A percentile compares a stretch with the other conserved stretches of the same genome.
Evolutionary conservation across 2,113 vertebrate genomes (phyloP).

Genomic region (Sinocyclocheilus anophthalmus): DNA sequence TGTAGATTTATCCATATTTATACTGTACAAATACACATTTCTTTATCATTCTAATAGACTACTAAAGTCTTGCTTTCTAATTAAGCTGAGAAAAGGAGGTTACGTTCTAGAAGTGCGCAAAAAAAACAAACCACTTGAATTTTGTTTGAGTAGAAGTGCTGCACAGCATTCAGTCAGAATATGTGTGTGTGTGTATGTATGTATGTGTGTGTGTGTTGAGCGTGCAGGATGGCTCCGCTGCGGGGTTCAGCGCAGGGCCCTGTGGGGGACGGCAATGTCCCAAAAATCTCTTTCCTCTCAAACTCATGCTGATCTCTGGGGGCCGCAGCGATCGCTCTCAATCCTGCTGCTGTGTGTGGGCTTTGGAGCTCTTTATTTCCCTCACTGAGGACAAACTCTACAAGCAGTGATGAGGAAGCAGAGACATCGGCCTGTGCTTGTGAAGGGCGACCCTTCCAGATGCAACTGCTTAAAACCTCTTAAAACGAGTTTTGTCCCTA

Average conservation of each 20-base stretch:
- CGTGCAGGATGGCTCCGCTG: neutral
- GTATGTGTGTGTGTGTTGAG: no score
- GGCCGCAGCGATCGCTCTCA: constrained; percentile 13
- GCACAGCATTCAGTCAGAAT: neutral
- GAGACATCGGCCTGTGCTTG: neutral
- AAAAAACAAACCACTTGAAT: neutral
- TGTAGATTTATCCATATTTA: neutral
- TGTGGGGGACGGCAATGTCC: constrained; percentile 27
- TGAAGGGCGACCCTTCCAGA: neutral
- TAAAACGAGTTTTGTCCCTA: neutral
- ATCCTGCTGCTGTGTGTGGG: constrained; percentile 27
- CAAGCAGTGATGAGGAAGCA: constrained; percentile 10
- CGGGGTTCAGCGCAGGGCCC: constrained; percentile 18
- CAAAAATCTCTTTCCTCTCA: constrained; percentile 44
- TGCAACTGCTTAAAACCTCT: neutral
- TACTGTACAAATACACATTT: neutral
- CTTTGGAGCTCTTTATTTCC: constrained; percentile 1
- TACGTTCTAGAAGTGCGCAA: neutral
- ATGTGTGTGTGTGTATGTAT: no score
- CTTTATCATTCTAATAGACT: neutral
- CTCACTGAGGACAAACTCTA: neutral
- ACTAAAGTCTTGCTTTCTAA: neutral
- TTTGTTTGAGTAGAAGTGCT: neutral
- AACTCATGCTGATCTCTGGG: constrained; percentile 28
- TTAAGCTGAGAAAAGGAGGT: neutral